These are phyloP conservation scores for Rissa tridactyla DNA, from an alignment of 2,113 vertebrate genomes.

Conservation along the genomic window DNA sequence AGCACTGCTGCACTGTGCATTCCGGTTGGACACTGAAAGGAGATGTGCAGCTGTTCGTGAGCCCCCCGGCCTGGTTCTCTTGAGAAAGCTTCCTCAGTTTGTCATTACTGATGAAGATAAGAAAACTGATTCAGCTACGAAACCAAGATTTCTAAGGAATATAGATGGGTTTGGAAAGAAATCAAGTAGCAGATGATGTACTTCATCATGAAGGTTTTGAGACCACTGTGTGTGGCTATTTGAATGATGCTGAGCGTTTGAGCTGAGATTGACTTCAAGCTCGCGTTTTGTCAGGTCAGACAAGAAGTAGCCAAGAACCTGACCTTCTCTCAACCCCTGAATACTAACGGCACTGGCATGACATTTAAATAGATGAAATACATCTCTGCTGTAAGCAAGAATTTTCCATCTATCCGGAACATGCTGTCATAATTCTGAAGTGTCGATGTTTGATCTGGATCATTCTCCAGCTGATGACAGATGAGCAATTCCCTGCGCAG, in stretches of 20 bases:
- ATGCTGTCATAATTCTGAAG: neutral
- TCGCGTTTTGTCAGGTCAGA: neutral
- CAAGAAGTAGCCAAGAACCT: neutral
- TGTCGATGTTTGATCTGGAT: neutral
- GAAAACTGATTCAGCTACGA: neutral
- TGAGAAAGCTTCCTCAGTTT: neutral
- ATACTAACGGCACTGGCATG: neutral
- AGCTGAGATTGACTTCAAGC: neutral
- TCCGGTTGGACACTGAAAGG: neutral
- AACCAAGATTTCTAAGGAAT: neutral
- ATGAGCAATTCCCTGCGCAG: neutral
- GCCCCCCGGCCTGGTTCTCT: neutral
- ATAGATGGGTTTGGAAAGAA: neutral
- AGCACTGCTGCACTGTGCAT: no score
- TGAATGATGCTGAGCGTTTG: fast-evolving
- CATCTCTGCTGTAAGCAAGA: neutral
- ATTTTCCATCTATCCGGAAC: neutral
- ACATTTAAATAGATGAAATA: neutral
- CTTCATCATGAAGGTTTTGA: neutral
- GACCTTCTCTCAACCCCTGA: neutral
- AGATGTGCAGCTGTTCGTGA: neutral
- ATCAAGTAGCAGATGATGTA: neutral
- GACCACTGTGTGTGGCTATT: neutral
- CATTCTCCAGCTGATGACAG: neutral
- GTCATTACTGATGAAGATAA: neutral